Conservation (phyloP, 2,888 invertebrate species). For the Auanema freiburgensis region DNA sequence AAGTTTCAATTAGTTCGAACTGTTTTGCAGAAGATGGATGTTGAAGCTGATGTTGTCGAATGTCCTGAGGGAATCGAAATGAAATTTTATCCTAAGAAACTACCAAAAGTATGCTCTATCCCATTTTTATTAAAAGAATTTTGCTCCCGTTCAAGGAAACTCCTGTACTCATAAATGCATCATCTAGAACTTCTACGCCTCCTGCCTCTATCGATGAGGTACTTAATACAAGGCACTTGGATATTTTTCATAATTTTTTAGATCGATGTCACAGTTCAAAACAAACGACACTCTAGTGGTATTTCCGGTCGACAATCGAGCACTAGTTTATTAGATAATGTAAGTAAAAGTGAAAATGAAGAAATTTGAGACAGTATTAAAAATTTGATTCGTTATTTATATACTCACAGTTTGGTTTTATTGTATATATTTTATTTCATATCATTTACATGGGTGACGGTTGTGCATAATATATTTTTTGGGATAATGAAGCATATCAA, state of each 20-base stretch:
- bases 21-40: neutral
- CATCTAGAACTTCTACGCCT: constrained; percentile 18
- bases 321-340: constrained; percentile 12
- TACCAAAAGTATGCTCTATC: neutral
- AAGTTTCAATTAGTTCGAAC: no score
- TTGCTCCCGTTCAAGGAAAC: constrained; percentile 8
- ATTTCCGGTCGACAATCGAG: constrained; percentile 14
- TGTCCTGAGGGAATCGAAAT: constrained; percentile 23
- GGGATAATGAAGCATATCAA: no score
- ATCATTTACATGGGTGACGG: no score
- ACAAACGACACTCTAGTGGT: no score
- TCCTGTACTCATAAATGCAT: constrained; percentile 19
- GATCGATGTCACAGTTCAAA: constrained; percentile 18
- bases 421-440: no score
- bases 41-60: constrained; percentile 15
- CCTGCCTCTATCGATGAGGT: constrained; percentile 19
- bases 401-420: neutral
- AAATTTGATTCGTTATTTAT: neutral
- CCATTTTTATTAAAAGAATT: neutral
- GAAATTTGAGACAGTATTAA: neutral
- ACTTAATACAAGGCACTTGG: neutral
- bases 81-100: constrained; percentile 1
- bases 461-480: no score
- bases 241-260: constrained; percentile 9
- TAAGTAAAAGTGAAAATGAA: neutral